Evolutionary conservation across 2,113 vertebrate species (phyloP), one percentile per base, ranked within the genome.

Genomic region (Oxygymnocypris stewartii): DNA sequence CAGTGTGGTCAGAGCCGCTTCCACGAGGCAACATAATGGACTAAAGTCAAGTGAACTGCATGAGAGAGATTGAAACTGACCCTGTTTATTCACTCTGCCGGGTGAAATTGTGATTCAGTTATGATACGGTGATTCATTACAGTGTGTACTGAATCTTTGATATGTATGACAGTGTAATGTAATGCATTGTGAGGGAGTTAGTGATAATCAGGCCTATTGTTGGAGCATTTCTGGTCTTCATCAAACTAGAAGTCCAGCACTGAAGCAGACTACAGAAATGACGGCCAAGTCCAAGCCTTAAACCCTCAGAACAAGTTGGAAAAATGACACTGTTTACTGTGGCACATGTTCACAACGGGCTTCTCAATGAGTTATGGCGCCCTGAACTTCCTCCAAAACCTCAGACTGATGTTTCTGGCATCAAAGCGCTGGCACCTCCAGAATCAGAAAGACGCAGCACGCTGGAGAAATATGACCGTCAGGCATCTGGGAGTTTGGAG

Each of bases 381-480:
- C n/a, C 73, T 83, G 44, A 79, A 76, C 87, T 84, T 87, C 90
- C 84, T 85, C 35, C 88, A 86, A 89, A 79, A 54, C 31, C 65
- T 87, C 67, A 86, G 85, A 85, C 49, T 88, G 85, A 87, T 87
- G 86, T 88, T 73, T 65, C 81, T 92, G 89, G 82, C 89, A 54
- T 84, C 18, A 69, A 84, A 42, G 80, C 77, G 12, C 44, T 74
- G 85, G 78, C 90, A 84, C 86, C 31, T 44, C 12, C 42, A 83
- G 82, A 88, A 84, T 83, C 73, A 82, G 86, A 84, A 91, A 82
- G 76, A 85, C 85, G 82, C 81, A 86, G 83, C 59, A 69, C 14
- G 1, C 28, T 14, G 20, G 78, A 86, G 61, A 40, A 88, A 88
- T 79, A 67, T 16, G 78, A 85, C 84, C 57, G 11, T 76, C 84